Base-by-base conservation (phyloP, 1,140 invertebrate species). In the Apis florea region DNA sequence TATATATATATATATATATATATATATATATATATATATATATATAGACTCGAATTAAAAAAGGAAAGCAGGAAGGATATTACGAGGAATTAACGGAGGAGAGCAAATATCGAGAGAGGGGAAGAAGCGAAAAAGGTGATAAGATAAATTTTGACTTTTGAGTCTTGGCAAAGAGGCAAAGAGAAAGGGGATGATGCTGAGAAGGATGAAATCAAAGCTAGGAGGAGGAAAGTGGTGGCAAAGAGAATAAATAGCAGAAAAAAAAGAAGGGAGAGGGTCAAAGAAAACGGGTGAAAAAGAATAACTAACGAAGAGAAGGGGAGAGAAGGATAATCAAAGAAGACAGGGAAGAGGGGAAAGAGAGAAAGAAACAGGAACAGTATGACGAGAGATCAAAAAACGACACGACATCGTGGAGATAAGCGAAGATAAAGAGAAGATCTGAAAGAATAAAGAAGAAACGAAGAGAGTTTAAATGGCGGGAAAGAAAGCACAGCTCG, bases 1-100 rank as follows among this genome's bases (percentile, higher is more conserved):
- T 75, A 82, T 88, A 84, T 89, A 5, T 40, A 40, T 40, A 40
- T 40, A 40, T 40, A 5, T 40, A 40, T 40, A 77, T 74, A 85
- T 75, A 82, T 88, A 84, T 89, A 5, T 40, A 40, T 40, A 40
- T 40, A 40, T 40, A 5, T 40, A 40, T 40, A 5, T 40, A 40
- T 40, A 40, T 40, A 40, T 40, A 40, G 31, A 40, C 31, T 40
- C 31, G 31, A 40, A 40, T 40, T 40, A 40, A 40, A 40, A 31
- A 40, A 40, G 31, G 5, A 40, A 40, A 40, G 31, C 31, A 40
- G 31, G 31, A 8, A n/a, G 12, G 5, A n/a, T 0, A 11, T 21
- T 13, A 17, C 9, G 19, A 40, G 6, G 9, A 49, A 10, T n/a
- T n/a, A 68, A 68, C 15, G 67, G 67, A 49, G 67, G 24, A 8